Evolutionary conservation across 2,797 vertebrate species (phyloP), one percentile per base, ranked within the genome.

Genomic region (Myotis daubentonii): DNA sequence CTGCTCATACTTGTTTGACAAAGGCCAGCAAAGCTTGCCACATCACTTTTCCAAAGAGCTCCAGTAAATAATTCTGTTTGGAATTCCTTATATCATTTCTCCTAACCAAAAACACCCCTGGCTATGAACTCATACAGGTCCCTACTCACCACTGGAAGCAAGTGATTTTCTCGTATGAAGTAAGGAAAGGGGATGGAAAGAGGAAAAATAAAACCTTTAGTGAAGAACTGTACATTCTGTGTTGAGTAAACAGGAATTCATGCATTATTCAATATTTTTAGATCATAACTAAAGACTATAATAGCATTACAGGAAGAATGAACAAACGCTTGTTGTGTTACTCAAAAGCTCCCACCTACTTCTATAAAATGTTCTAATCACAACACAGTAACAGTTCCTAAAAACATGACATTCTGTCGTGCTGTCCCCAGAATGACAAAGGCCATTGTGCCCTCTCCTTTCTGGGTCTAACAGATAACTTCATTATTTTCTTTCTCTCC

Each of bases 251-350:
- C 33, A 71, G 49, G 75, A 97, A 96, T 80, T 55, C 23, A 71
- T 96, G 93, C 84, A 96, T 95, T 95, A 94, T 89, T 92, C 30
- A 88, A 53, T 84, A 87, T 71, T 93, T 94, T 97, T 94, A 94
- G 70, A 51, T 95, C 95, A 91, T 60, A 79, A 97, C 79, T 96
- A 96, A 98, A 97, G 90, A 85, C 11, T 53, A 71, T 23, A 5
- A 0, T 89, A 79, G 53, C 62, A 91, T 1, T 0, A 91, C 66
- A 62, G 23, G 19, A 92, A 25, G 57, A 97, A 88, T 66, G 96
- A 38, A 93, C 87, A 97, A 11, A 3, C 2, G 38, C 93, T 85
- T 94, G 93, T 82, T 95, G 78, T 25, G 4, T 95, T 75, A 93
- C 93, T 89, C 62, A 85, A 95, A 96, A 44, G 44, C 17, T 91